Base-by-base conservation (phyloP, 2,113 vertebrate species). In the Serinus canaria region DNA sequence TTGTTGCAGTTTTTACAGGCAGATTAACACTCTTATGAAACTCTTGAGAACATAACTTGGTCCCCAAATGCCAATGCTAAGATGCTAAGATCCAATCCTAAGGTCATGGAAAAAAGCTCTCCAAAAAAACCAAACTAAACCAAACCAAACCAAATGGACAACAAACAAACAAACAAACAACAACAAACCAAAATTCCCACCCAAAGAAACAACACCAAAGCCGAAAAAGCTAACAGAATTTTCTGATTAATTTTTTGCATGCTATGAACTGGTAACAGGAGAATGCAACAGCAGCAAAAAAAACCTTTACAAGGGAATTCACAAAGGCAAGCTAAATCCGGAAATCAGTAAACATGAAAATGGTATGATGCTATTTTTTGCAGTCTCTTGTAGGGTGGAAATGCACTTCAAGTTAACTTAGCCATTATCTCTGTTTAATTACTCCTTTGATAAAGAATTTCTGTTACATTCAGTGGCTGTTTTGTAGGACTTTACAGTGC, bases 201-300 rank as follows among this genome's bases (percentile, higher is more conserved):
- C 3, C 35, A 39, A 31, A 15, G 8, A 37, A n/a, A 10, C 9
- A 66, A 58, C 52, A 37, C 5, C 12, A 24, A 52, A 66, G 6
- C 2, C 0, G 1, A 41, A 49, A 78, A 13, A 3, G 2, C 16
- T 17, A 43, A 28, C 1, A 66, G 46, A 19, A 19, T 9, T 33
- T 80, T 80, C 11, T 25, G 8, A 24, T 44, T 41, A 21, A 7
- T 44, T 35, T 69, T 74, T 68, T 87, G 2, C 46, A 4, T 33
- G 64, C 76, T 72, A 7, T 5, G 5, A 83, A 11, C 16, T 28
- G 7, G 5, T 64, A 68, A 18, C 9, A 72, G 24, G 5, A 47
- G 8, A 64, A 87, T 6, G 4, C 9, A 60, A 43, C 8, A 69
- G 16, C 7, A 21, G 11, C 41, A 43, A 8, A 18, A 12, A 24